phyloP scores from a whole-genome alignment of 2,888 invertebrate species.

The Coleophora flavipennella region DNA sequence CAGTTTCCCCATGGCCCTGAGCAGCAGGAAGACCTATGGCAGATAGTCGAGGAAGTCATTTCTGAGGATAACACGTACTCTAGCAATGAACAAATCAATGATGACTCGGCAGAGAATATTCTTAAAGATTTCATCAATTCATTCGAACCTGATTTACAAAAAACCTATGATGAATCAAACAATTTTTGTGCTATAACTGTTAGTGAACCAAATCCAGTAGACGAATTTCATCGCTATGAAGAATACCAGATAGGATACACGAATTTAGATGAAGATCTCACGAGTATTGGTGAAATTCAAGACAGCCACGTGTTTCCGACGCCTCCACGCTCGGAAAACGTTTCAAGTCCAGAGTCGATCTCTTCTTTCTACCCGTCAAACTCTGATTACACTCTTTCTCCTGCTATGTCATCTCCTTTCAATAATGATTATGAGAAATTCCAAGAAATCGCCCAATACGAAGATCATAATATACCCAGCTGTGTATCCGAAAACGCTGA shows the following conservation, averaged over 20 bases:
- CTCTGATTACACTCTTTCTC: conserved; percentile 38
- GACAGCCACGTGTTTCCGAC: conserved; percentile 30
- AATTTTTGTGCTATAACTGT: conserved; percentile 3
- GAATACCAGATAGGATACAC: background rate
- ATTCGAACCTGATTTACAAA: conserved; percentile 3
- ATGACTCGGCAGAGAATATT: conserved; percentile 13
- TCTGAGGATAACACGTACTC: conserved; percentile 19
- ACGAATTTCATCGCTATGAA: conserved; percentile 19
- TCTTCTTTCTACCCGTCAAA: conserved; percentile 29
- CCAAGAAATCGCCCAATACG: conserved; percentile 35
- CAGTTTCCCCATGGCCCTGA: conserved; percentile 28
- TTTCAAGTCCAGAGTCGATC: conserved; percentile 40
- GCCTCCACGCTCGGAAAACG: conserved; percentile 45
- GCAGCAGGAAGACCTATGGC: conserved; percentile 30
- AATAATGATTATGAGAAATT: conserved; percentile 47
- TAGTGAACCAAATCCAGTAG: conserved; percentile 20
- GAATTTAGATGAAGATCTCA: conserved; percentile 1
- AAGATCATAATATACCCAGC: conserved; percentile 21
- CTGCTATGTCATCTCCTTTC: conserved; percentile 37
- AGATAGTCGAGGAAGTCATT: conserved; percentile 37
- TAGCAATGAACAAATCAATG: background rate
- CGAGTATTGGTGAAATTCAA: conserved; percentile 2
- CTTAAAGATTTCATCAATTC: conserved; percentile 19
- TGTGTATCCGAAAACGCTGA: conserved; percentile 12
- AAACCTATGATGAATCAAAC: conserved; percentile 6